These are phyloP conservation scores for Latrodectus elegans DNA, from an alignment of 2,888 invertebrate species.

Conservation along the genomic window DNA sequence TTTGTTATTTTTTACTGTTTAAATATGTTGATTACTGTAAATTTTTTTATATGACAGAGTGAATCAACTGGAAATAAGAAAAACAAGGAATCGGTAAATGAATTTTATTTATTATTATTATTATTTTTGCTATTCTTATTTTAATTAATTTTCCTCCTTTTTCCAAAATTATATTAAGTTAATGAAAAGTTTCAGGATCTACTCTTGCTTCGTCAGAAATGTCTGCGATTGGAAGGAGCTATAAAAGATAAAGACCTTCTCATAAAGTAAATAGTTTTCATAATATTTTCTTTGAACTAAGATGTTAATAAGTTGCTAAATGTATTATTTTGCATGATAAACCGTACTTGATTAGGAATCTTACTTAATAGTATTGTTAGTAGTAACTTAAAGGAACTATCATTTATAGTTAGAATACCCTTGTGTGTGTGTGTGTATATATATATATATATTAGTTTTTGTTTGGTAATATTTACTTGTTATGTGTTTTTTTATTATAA, in stretches of 20 bases:
- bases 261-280: conserved; percentile 39
- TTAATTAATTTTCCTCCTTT: neutral
- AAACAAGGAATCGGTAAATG: conserved; percentile 54
- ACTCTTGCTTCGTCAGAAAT: conserved; percentile 52
- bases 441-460: too few relatives aligned
- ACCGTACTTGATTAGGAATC: too few relatives aligned
- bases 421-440: too few relatives aligned
- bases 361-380: too few relatives aligned
- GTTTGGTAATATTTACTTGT: too few relatives aligned
- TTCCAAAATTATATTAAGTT: neutral
- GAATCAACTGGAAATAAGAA: conserved; percentile 48
- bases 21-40: neutral
- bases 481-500: too few relatives aligned
- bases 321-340: too few relatives aligned
- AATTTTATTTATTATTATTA: neutral
- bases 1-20: neutral
- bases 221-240: conserved; percentile 59
- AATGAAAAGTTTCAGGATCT: conserved; percentile 33
- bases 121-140: neutral
- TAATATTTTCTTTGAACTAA: too few relatives aligned
- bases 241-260: conserved; percentile 59
- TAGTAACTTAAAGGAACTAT: too few relatives aligned
- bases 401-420: too few relatives aligned
- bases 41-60: conserved; percentile 22
- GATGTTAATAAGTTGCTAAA: too few relatives aligned